phyloP scores from a whole-genome alignment of 2,113 vertebrate species.

The Nycticebus coucang region DNA sequence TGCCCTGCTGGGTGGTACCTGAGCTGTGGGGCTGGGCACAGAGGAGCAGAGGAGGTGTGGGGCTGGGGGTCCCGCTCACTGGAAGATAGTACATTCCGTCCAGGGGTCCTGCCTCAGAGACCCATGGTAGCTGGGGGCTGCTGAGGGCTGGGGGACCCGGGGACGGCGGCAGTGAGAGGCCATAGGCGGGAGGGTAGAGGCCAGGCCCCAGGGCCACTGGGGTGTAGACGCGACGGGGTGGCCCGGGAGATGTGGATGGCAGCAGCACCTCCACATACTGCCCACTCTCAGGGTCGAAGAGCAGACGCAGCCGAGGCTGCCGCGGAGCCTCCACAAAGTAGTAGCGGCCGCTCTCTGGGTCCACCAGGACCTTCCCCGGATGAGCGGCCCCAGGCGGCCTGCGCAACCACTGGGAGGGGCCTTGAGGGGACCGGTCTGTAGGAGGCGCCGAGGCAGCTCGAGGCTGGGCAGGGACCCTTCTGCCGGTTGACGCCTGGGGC shows the following conservation, averaged over 20 bases:
- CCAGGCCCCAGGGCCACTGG: conserved; percentile 80
- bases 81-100: conserved; percentile 95
- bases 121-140: conserved; percentile 84
- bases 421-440: neutral
- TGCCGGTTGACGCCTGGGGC: neutral
- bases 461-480: conserved; percentile 10
- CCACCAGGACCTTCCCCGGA: conserved; percentile 90
- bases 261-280: conserved; percentile 95
- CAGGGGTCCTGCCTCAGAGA: conserved; percentile 89
- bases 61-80: conserved; percentile 90
- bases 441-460: conserved; percentile 77
- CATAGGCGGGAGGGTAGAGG: conserved; percentile 88
- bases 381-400: conserved; percentile 70
- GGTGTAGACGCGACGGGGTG: conserved; percentile 89
- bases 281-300: conserved; percentile 95
- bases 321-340: conserved; percentile 93
- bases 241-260: conserved; percentile 85
- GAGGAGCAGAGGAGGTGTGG: conserved; percentile 79
- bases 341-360: conserved; percentile 95
- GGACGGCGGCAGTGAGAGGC: conserved; percentile 82
- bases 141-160: conserved; percentile 80
- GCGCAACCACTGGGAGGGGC: neutral
- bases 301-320: conserved; percentile 91
- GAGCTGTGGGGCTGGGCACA: conserved; percentile 62
- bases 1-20: conserved; percentile 47